A percentile compares a stretch with the other conserved stretches of the same genome.
Evolutionary conservation across 2,113 vertebrate species (phyloP).

Genomic region (Morone chrysops): DNA sequence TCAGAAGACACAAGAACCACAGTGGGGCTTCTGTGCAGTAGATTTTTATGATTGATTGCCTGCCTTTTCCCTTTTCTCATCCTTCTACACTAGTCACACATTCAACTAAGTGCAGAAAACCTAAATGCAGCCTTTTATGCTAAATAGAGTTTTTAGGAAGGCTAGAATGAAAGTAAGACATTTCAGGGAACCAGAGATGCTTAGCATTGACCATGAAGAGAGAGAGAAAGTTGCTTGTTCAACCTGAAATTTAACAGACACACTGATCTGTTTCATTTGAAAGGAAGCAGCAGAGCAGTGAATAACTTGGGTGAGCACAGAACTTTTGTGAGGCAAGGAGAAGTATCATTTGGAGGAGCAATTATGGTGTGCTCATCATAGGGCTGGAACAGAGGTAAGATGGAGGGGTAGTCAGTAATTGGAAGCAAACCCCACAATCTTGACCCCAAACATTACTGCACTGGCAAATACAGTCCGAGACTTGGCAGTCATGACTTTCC

Average conservation of each 20-base stretch:
- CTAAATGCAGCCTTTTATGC: conserved; percentile 31
- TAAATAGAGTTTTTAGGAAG: not conserved
- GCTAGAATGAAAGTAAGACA: conserved; percentile 22
- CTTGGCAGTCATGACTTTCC: conserved; percentile 73
- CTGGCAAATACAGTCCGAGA: conserved; percentile 60
- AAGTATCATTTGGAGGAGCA: conserved; percentile 49
- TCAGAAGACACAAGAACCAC: conserved; percentile 64
- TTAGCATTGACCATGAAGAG: not conserved
- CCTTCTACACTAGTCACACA: conserved; percentile 48
- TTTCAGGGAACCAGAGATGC: conserved; percentile 3
- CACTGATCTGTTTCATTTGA: conserved; percentile 12
- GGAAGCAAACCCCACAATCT: conserved; percentile 65
- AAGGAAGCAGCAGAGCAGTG: conserved; percentile 1
- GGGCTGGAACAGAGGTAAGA: conserved; percentile 68
- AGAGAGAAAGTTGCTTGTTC: not conserved
- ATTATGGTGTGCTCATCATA: conserved; percentile 68
- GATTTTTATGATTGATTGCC: conserved; percentile 59
- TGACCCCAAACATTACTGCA: conserved; percentile 72
- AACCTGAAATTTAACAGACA: conserved; percentile 22
- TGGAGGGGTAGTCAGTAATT: conserved; percentile 65
- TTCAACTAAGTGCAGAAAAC: conserved; percentile 38
- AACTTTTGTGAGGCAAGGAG: conserved; percentile 39
- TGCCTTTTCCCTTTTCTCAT: conserved; percentile 45
- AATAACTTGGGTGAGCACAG: conserved; percentile 41
- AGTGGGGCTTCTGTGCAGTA: conserved; percentile 68